Evolutionary conservation across 2,113 vertebrate species (phyloP).

Genomic region (Callocephalon fimbriatum): DNA sequence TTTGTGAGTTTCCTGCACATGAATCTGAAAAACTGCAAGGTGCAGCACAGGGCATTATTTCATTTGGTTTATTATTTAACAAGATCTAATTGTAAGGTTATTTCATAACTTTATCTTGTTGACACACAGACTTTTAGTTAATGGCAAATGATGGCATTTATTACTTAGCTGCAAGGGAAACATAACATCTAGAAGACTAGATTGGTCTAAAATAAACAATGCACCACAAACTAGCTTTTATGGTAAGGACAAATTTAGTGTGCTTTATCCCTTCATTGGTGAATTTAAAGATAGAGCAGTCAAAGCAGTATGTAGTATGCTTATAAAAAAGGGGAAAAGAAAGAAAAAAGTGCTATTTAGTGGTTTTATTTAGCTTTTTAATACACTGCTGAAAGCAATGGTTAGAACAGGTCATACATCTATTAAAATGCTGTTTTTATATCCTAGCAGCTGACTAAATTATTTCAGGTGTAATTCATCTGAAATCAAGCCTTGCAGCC

Average conservation of each 20-base stretch:
- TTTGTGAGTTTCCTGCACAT: not conserved
- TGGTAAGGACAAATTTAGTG: not conserved
- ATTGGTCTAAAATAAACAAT: not conserved
- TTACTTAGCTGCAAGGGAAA: not conserved
- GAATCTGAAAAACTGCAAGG: not conserved
- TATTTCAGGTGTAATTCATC: slow-evolving; percentile 61
- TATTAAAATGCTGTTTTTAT: slow-evolving; percentile 55
- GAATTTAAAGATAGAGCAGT: not conserved
- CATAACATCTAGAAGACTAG: not conserved
- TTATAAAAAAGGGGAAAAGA: not conserved
- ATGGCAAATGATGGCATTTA: not conserved
- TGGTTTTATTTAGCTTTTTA: slow-evolving; percentile 23
- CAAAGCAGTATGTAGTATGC: not conserved
- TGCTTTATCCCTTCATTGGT: not conserved
- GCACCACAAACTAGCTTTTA: not conserved
- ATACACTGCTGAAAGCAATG: not conserved
- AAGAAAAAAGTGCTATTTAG: not conserved
- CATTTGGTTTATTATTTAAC: not conserved
- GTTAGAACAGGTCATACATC: slow-evolving; percentile 24
- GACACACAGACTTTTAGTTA: not conserved
- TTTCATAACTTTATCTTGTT: not conserved
- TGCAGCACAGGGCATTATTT: not conserved
- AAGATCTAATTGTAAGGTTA: not conserved
- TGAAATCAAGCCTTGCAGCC: not conserved
- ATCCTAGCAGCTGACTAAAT: slow-evolving; percentile 47